phyloP scores from a whole-genome alignment of 2,888 invertebrate species.

The Drosophila mulleri region DNA sequence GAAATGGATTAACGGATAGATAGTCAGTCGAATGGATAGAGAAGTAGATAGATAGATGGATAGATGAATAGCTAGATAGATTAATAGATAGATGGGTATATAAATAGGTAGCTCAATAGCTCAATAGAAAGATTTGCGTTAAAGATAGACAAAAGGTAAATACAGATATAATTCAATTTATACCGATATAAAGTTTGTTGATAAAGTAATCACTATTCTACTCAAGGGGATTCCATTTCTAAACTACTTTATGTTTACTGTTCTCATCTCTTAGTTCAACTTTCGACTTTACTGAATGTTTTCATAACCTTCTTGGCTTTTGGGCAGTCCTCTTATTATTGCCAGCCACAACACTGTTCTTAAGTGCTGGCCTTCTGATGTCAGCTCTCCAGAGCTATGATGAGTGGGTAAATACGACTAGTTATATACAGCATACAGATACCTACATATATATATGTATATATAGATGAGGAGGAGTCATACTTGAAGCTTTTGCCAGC shows the following conservation, averaged over 20 bases:
- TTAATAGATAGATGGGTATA: too few relatives aligned
- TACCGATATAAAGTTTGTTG: too few relatives aligned
- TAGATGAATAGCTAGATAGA: neutral
- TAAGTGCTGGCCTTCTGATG: slow-evolving; percentile 56
- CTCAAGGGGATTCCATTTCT: neutral
- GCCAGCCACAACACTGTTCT: slow-evolving; percentile 16
- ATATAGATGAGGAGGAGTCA: slow-evolving; percentile 29
- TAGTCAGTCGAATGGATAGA: neutral
- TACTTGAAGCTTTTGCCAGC: slow-evolving; percentile 23
- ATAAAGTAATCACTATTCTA: too few relatives aligned
- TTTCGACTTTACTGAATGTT: neutral
- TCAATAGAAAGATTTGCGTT: too few relatives aligned
- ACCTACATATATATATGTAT: neutral
- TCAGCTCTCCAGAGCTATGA: slow-evolving; percentile 35
- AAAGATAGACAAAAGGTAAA: too few relatives aligned
- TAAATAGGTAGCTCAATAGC: too few relatives aligned
- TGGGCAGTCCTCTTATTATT: slow-evolving; percentile 29
- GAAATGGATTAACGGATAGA: too few relatives aligned
- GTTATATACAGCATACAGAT: neutral
- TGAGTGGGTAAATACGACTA: slow-evolving; percentile 14
- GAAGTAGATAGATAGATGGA: too few relatives aligned
- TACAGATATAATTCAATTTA: too few relatives aligned
- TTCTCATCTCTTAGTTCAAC: neutral
- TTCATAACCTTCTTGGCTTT: neutral
- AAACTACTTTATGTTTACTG: neutral